phyloP scores from a whole-genome alignment of 2,888 invertebrate species.

The Zaprionus obscuricornis region DNA sequence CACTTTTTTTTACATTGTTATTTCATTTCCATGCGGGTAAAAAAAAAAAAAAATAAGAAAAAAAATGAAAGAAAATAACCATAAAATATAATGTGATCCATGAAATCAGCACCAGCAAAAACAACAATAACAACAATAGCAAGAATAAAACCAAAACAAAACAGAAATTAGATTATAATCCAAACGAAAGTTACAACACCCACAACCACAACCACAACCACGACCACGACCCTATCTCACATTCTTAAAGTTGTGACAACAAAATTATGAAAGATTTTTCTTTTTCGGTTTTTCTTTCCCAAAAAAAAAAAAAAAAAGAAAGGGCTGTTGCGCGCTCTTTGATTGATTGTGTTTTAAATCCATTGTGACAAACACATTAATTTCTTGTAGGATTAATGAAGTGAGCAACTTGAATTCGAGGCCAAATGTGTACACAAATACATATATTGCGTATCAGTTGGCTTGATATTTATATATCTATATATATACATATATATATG shows the following conservation, averaged over 20 bases:
- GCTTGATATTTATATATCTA: no score
- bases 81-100: slow-evolving; percentile 57
- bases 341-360: slow-evolving; percentile 67
- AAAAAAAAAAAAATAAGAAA: slow-evolving; percentile 39
- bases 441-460: slow-evolving; percentile 33
- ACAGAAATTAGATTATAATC: slow-evolving; percentile 47
- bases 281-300: slow-evolving; percentile 5
- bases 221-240: no score
- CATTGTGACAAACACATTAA: slow-evolving; percentile 65
- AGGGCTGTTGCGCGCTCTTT: slow-evolving; percentile 47
- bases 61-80: slow-evolving; percentile 26
- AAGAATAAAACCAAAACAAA: slow-evolving; percentile 26
- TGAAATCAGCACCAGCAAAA: slow-evolving; percentile 48
- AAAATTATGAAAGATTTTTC: slow-evolving; percentile 53
- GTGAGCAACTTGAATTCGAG: slow-evolving; percentile 18
- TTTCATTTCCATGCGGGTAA: slow-evolving; percentile 64
- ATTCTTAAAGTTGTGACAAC: slow-evolving; percentile 23
- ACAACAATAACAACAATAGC: not conserved
- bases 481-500: no score
- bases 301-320: no score
- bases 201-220: no score
- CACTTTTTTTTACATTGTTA: slow-evolving; percentile 47
- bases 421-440: slow-evolving; percentile 8
- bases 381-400: slow-evolving; percentile 66
- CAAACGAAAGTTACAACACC: slow-evolving; percentile 1